These are phyloP conservation scores for Chloromyia formosa DNA, from an alignment of 2,888 invertebrate genomes.

Conservation along the genomic window DNA sequence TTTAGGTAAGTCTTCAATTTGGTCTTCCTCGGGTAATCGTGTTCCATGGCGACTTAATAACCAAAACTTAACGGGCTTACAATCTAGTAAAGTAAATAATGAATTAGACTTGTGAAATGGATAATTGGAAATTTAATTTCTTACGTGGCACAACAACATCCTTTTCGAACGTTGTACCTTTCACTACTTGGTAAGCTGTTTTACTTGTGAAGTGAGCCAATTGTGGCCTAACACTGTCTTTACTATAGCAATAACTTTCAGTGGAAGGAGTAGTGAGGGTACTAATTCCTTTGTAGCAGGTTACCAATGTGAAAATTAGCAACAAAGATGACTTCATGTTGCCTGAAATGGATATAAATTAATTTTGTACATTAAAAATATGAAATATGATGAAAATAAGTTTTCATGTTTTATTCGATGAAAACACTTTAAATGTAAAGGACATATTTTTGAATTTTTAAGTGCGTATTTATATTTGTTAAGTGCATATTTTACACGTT, in stretches of 20 bases:
- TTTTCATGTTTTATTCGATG: too few species aligned
- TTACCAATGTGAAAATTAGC: neutral
- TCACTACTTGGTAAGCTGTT: constrained; percentile 79
- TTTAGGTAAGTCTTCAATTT: constrained; percentile 67
- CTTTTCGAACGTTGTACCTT: constrained; percentile 51
- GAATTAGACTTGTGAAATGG: neutral
- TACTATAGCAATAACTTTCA: constrained; percentile 59
- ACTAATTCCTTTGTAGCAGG: neutral
- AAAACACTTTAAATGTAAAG: too few species aligned
- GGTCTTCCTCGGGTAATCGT: constrained; percentile 69
- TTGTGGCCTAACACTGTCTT: constrained; percentile 58
- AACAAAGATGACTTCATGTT: neutral
- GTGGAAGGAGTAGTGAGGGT: neutral
- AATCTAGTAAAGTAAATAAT: constrained; percentile 66
- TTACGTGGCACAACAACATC: constrained; percentile 26
- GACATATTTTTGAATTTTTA: too few species aligned
- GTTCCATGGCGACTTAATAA: constrained; percentile 76
- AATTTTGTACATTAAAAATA: too few species aligned
- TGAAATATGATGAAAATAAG: too few species aligned
- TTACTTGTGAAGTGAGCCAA: constrained; percentile 72
- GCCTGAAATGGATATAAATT: neutral
- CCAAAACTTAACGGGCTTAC: constrained; percentile 78
- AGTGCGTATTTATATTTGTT: too few species aligned
- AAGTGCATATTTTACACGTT: too few species aligned
- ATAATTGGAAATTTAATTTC: neutral